Percentiles rank a stretch among this genome's conserved stretches.
These are phyloP conservation scores for Dryocosmus kuriphilus DNA, from an alignment of 2,888 invertebrate species.

Conservation along the genomic window DNA sequence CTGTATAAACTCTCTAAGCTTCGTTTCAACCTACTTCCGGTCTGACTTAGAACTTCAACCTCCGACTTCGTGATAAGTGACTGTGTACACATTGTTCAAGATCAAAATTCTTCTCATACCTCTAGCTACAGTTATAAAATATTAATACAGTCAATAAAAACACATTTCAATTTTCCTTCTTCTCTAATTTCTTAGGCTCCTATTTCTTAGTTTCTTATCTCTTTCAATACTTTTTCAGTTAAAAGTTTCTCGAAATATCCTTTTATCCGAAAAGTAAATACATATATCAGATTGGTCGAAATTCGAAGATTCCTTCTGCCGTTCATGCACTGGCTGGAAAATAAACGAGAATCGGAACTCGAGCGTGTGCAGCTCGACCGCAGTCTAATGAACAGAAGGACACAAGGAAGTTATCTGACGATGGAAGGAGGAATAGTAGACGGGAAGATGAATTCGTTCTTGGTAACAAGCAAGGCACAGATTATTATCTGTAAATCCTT, in stretches of 20 bases:
- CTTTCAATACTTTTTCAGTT: too few species aligned
- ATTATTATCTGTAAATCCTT: conserved; percentile 49
- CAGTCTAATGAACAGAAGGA: conserved; percentile 10
- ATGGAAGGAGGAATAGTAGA: conserved; percentile 32
- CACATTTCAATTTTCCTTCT: too few species aligned
- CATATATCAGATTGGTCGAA: background rate
- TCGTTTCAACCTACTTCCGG: conserved; percentile 50
- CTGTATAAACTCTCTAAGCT: conserved; percentile 50
- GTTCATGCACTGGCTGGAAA: conserved; percentile 39
- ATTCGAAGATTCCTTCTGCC: conserved; percentile 4
- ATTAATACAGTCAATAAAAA: too few species aligned
- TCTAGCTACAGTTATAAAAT: background rate
- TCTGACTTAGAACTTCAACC: conserved; percentile 51
- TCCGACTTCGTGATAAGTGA: conserved; percentile 39
- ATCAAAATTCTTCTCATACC: conserved; percentile 7
- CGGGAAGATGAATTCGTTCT: conserved; percentile 46
- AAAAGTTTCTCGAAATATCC: too few species aligned
- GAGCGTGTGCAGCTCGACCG: conserved; percentile 39
- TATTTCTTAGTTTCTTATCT: too few species aligned
- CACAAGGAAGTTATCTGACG: conserved; percentile 42
- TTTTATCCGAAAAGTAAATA: background rate
- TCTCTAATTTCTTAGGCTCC: too few species aligned
- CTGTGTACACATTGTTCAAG: conserved; percentile 12
- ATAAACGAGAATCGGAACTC: conserved; percentile 51
- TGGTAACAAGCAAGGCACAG: conserved; percentile 50